Evolutionary conservation across 1,140 invertebrate species (phyloP).

Genomic region (Trichoplusia ni): DNA sequence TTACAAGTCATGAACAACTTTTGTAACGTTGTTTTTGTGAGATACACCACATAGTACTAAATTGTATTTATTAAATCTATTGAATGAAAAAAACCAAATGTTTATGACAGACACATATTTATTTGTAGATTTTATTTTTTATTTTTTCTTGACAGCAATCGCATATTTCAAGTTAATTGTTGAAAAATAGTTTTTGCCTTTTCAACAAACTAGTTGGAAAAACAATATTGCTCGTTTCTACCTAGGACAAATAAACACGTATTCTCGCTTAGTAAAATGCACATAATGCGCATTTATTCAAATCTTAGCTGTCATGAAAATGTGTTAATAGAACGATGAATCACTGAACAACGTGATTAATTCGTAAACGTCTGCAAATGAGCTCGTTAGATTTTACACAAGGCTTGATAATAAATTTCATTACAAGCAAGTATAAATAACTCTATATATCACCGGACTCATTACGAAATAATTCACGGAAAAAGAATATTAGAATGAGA

Average conservation of each 20-base stretch:
- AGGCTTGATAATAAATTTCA: slow-evolving; percentile 23
- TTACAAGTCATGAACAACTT: not conserved
- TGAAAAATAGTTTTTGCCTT: too few relatives aligned
- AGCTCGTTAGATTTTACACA: slow-evolving; percentile 5
- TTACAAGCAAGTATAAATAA: slow-evolving; percentile 8
- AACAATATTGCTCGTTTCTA: too few relatives aligned
- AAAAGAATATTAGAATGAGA: slow-evolving; percentile 23
- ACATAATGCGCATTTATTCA: too few relatives aligned
- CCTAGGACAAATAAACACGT: not conserved
- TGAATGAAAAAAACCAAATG: too few relatives aligned
- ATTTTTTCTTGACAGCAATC: too few relatives aligned
- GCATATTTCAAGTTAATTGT: too few relatives aligned
- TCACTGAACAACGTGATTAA: slow-evolving; percentile 15
- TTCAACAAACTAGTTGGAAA: too few relatives aligned
- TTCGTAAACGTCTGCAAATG: not conserved
- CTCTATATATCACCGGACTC: slow-evolving; percentile 8
- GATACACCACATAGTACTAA: too few relatives aligned
- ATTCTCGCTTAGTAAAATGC: too few relatives aligned
- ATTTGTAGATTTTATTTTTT: too few relatives aligned
- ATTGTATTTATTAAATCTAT: too few relatives aligned
- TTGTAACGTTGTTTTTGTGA: not conserved
- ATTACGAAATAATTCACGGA: slow-evolving; percentile 9
- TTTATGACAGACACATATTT: too few relatives aligned
- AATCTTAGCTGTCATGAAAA: not conserved
- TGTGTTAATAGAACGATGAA: slow-evolving; percentile 8